Percentiles rank a stretch among this genome's conserved stretches.
These are phyloP conservation scores for Chrysocyon brachyurus DNA, from an alignment of 2,797 vertebrate genomes.

Conservation along the genomic window DNA sequence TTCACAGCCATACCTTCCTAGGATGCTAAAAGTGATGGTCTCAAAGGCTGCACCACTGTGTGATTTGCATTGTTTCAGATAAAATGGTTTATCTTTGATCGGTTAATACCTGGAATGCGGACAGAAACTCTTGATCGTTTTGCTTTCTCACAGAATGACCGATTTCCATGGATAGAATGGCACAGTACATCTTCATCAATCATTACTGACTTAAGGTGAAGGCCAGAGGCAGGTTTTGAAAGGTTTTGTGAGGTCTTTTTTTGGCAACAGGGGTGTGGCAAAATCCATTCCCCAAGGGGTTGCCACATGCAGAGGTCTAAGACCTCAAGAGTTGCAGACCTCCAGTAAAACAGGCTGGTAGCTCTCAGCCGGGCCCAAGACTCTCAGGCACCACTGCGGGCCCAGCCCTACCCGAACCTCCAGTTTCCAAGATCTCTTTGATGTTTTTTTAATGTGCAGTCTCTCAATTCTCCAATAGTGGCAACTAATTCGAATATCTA, in stretches of 20 bases:
- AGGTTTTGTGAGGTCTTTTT: not conserved
- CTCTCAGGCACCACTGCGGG: too few relatives aligned
- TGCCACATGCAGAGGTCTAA: accelerated
- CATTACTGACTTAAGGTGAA: not conserved
- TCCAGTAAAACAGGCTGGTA: not conserved
- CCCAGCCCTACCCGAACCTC: not conserved
- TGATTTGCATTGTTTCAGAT: not conserved
- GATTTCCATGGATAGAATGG: not conserved
- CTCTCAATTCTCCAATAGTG: not conserved
- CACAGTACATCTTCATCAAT: not conserved
- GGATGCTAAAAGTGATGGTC: not conserved
- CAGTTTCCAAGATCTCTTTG: not conserved
- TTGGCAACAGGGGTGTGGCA: not conserved
- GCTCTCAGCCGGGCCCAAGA: accelerated
- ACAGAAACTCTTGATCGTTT: not conserved
- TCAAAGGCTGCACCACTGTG: not conserved
- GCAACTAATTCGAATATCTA: slow-evolving; percentile 12
- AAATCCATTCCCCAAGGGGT: not conserved
- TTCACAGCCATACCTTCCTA: not conserved
- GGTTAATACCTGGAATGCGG: not conserved
- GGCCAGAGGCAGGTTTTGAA: not conserved
- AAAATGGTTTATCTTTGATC: not conserved
- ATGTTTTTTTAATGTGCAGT: not conserved
- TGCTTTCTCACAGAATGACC: not conserved
- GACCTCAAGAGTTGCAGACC: too few relatives aligned